Evolutionary conservation across 1,140 invertebrate genomes (phyloP), one percentile per base, ranked within the genome.

Genomic region (Arion vulgaris): DNA sequence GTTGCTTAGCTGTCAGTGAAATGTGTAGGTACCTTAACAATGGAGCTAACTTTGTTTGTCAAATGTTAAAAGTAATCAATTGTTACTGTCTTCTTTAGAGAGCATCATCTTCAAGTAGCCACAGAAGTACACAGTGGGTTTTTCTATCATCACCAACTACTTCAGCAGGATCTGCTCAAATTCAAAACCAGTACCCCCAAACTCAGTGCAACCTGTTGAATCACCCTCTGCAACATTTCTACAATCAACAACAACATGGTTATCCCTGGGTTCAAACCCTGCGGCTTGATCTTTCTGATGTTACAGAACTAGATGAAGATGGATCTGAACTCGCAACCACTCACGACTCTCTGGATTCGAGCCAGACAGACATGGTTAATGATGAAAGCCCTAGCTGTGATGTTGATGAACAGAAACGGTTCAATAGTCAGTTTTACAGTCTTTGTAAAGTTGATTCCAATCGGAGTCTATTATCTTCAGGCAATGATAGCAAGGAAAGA

Each of bases 371-470:
- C 57, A 85, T 82, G 49, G 76, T 72, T 34, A 76, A 62, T 68
- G 84, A 83, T 19, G 85, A 86, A 11, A 85, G 78, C 26, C 79
- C 80, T 7, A 80, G 85, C 78, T 85, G 84, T 32, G 82, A 78
- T 5, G 79, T 69, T 17, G 84, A 80, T 78, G 87, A 87, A 23
- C 85, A 85, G 83, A 90, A 86, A 62, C 82, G 77, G 38, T 88
- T 88, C 79, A 86, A 88, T 72, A 89, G 86, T 62, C 76, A 87
- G 68, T 89, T 89, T 77, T 91, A 91, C 83, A 91, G 90, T 75
- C 82, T 91, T 19, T 91, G 90, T 74, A 83, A 86, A 28, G 86
- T 88, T 9, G 85, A 72, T 17, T 91, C 90, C 15, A 88, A 86
- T 72, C 62, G 84, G 26, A 89, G 88, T 81, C 72, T 89, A 49